Evolutionary conservation across 2,797 vertebrate genomes (phyloP), one percentile per base, ranked within the genome.

Genomic region (Sebastes nivosus): DNA sequence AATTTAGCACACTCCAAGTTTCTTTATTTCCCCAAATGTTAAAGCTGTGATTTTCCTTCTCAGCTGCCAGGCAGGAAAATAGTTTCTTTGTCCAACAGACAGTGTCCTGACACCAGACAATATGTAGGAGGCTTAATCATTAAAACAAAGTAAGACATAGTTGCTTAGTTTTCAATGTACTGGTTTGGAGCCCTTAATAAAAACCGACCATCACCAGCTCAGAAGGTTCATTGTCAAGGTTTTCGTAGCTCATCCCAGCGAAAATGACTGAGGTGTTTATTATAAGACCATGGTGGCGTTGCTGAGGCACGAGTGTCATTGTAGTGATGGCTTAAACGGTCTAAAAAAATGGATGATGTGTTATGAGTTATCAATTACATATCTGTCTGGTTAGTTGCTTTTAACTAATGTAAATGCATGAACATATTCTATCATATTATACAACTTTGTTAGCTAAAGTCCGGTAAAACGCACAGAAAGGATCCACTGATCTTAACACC

Each of bases 301-400:
- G 79, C 82, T 88, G 90, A 93, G 92, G 90, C 90, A 93, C 92
- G 52, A 85, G 80, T 20, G 46, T 65, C 36, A 32, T 20, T 71
- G 25, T 74, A 36, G 25, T 55, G 58, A 66, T 67, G 24, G 46
- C 24, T 81, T 65, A 16, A 63, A 27, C 2, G 1, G 24, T 75
- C 29, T 57, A 54, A 16, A 54, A 38, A 38, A 79, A 38, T 69
- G 32, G 14, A 20, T 58, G 9, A 69, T 30, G 9, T n/a, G 1
- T 27, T 34, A 20, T 9, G 18, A 30, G 9, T 30, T 13, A 18
- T 57, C 5, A 13, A 13, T 73, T 63, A 11, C 5, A 64, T 64
- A 60, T 77, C 64, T 70, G 70, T 67, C 54, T 77, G 67, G 16
- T 58, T 29, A 54, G 32, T 76, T 5, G 1, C 61, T 63, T 58